Evolutionary conservation across 2,113 vertebrate species (phyloP).

Genomic region (Crotalus viridis): DNA sequence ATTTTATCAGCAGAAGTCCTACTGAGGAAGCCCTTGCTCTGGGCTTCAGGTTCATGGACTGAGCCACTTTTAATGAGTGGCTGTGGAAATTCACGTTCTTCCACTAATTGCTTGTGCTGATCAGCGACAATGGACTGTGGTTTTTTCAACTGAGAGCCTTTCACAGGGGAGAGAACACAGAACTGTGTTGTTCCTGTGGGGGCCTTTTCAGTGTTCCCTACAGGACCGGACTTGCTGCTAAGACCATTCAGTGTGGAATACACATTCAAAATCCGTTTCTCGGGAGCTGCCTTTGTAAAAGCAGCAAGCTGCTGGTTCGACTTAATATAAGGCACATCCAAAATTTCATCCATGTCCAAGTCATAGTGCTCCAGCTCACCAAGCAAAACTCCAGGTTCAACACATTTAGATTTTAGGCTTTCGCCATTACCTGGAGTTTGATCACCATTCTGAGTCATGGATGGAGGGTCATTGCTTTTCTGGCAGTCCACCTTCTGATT

Average conservation of each 20-base stretch:
- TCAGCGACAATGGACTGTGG: conserved; percentile 78
- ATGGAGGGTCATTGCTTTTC: conserved; percentile 72
- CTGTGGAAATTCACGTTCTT: conserved; percentile 70
- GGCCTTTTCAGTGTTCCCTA: conserved; percentile 73
- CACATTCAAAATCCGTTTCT: conserved; percentile 74
- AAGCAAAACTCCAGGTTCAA: conserved; percentile 66
- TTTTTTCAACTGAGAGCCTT: conserved; percentile 87
- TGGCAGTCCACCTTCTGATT: conserved; percentile 74
- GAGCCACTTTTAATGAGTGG: conserved; percentile 75
- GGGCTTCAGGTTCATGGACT: conserved; percentile 71
- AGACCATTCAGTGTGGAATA: conserved; percentile 72
- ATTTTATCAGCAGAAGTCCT: conserved; percentile 79
- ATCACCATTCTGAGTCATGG: conserved; percentile 56
- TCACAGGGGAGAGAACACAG: conserved; percentile 89
- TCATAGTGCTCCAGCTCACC: conserved; percentile 97
- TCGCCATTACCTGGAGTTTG: conserved; percentile 63
- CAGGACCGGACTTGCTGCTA: conserved; percentile 69
- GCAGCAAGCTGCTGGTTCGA: conserved; percentile 87
- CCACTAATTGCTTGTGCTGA: conserved; percentile 75
- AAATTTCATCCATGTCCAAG: conserved; percentile 98
- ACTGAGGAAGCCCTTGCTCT: conserved; percentile 74
- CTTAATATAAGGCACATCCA: conserved; percentile 98
- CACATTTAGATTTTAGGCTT: conserved; percentile 70
- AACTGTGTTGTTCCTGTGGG: conserved; percentile 71
- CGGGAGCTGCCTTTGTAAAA: conserved; percentile 79